Evolutionary conservation across 2,797 vertebrate species (phyloP), one percentile per base, ranked within the genome.

Genomic region (Natrix natrix): DNA sequence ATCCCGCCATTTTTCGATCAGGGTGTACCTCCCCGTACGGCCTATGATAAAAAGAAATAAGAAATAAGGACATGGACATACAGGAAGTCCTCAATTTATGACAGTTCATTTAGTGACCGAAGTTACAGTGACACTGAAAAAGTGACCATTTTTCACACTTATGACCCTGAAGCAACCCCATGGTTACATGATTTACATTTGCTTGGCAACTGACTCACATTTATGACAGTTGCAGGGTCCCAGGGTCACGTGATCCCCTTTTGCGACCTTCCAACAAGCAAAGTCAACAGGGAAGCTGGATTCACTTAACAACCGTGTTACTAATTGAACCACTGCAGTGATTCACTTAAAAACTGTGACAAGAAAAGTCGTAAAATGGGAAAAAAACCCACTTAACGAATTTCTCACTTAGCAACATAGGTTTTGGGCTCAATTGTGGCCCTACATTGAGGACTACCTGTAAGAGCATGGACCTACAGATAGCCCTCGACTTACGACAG

Each of bases 1-100:
- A 95, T 99, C 99, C 91, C 99, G 98, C 99, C 99, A 99, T 97
- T 99, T 99, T 96, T 99, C 99, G 86, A 99, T 99, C 89, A 99
- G 97, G 32, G 99, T 99, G 96, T 99, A 99, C 92, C 99, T 97
- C 89, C 99, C 99, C 5, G 99, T 99, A 88, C 99, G 99, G 94
- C 99, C 99, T 99, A 96, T 8, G 55, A 56, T 32, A 91, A 89
- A 88, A 94, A 94, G 20, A 57, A 3, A 74, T 0, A 17, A 74
- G 6, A 74, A 32, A 78, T 86, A 37, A 66, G 87, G 5, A 37
- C 43, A 69, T 11, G 32, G 92, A 90, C 89, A 52, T 6, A 17
- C n/a, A 69, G 5, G 66, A 32, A 32, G 66, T 8, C 26, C 61
- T 63, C 28, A 24, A 63, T 4, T 28, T 63, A 28, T 0, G 1